Percentiles rank a stretch among this genome's conserved stretches.
Conservation (phyloP, 2,888 invertebrate genomes). For the Tachina grossa region DNA sequence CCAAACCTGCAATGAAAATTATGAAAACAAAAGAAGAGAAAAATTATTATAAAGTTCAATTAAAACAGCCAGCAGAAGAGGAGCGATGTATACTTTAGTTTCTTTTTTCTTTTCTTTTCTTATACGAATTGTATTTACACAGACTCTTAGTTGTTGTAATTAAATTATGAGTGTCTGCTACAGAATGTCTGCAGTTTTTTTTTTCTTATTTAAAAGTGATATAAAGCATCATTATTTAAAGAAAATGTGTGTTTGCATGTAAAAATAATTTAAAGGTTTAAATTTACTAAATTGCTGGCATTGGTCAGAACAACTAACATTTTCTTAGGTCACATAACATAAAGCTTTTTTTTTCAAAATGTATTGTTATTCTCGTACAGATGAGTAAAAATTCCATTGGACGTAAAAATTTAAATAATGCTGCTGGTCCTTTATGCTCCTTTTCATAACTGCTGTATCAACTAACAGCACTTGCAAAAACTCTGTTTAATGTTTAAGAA, state of each 20-base stretch:
- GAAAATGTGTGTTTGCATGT: neutral
- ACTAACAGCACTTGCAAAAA: neutral
- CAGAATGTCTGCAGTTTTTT: neutral
- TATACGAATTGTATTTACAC: neutral
- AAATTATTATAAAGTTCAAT: conserved; percentile 38
- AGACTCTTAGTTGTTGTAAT: conserved; percentile 10
- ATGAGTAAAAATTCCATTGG: too few species aligned
- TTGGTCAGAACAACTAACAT: too few species aligned
- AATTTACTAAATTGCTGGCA: too few species aligned
- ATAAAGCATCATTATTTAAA: neutral
- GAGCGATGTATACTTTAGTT: neutral
- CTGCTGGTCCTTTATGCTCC: too few species aligned
- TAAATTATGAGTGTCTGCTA: conserved; percentile 40
- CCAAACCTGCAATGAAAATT: conserved; percentile 87
- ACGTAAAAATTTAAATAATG: neutral
- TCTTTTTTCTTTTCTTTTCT: conserved; percentile 7
- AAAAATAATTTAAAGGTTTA: neutral
- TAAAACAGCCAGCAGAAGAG: conserved; percentile 41
- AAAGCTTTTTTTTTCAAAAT: too few species aligned
- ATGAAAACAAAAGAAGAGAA: conserved; percentile 53
- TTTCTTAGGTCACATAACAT: too few species aligned
- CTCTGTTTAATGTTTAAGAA: conserved; percentile 22
- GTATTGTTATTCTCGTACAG: too few species aligned
- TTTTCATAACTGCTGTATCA: neutral
- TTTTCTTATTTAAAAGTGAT: neutral